Conservation (phyloP, 2,888 invertebrate species). For the Cerceris rybyensis region DNA sequence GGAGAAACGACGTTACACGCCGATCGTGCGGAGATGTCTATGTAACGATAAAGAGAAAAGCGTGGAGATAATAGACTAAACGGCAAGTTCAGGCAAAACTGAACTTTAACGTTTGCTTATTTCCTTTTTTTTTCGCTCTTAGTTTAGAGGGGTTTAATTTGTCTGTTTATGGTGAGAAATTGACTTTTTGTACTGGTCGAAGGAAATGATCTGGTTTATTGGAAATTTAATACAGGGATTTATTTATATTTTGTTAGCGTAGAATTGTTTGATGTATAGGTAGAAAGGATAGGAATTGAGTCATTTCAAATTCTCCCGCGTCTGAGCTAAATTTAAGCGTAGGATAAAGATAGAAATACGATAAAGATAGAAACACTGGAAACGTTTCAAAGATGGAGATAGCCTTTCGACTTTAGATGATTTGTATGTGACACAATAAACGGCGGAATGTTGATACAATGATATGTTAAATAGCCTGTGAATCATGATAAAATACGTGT, state of each 20-base stretch:
- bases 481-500: slow-evolving; percentile 10
- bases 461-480: background rate
- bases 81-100: background rate
- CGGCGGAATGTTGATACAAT: slow-evolving; percentile 22
- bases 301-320: too few species aligned
- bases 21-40: slow-evolving; percentile 25
- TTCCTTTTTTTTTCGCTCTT: background rate
- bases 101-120: background rate
- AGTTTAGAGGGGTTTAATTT: background rate
- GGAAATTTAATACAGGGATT: too few species aligned
- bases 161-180: too few species aligned
- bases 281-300: too few species aligned
- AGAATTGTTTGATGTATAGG: too few species aligned
- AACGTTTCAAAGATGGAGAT: slow-evolving; percentile 22
- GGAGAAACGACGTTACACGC: slow-evolving; percentile 8
- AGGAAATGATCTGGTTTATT: too few species aligned
- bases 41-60: slow-evolving; percentile 8
- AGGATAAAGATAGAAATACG: slow-evolving; percentile 27
- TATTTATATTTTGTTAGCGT: too few species aligned
- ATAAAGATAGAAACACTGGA: slow-evolving; percentile 14
- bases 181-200: too few species aligned
- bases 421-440: slow-evolving; percentile 49
- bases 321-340: slow-evolving; percentile 38
- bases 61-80: background rate
- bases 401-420: slow-evolving; percentile 36